Conservation (phyloP, 2,113 vertebrate genomes). For the Pseudorhombus dupliciocellatus region DNA sequence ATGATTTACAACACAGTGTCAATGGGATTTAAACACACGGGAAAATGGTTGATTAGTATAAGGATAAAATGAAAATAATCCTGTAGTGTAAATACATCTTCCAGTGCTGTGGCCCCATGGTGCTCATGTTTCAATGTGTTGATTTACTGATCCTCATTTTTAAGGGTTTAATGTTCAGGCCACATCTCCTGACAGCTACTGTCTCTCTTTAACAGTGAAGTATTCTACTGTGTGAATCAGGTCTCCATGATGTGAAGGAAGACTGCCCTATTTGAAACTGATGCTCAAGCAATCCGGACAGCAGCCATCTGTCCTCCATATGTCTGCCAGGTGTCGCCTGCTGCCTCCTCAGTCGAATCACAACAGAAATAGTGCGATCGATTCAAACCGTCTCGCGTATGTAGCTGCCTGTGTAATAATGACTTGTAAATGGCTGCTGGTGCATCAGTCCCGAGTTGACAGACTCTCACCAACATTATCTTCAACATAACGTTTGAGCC, state of each 20-base stretch:
- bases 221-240: not conserved
- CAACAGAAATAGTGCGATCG: not conserved
- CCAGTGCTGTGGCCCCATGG: not conserved
- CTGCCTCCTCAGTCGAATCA: not conserved
- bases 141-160: not conserved
- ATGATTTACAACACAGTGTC: not conserved
- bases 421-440: constrained; percentile 4
- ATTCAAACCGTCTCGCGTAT: not conserved
- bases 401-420: constrained; percentile 1
- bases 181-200: not conserved
- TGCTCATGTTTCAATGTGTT: not conserved
- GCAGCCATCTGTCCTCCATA: not conserved
- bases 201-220: not conserved
- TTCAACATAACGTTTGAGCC: not conserved
- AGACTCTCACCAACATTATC: not conserved
- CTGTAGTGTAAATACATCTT: not conserved
- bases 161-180: not conserved
- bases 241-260: not conserved
- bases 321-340: not conserved
- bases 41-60: not conserved
- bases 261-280: not conserved
- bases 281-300: constrained; percentile 1
- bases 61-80: not conserved
- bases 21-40: not conserved
- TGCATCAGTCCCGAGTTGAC: not conserved